These are phyloP conservation scores for Xanthia togata DNA, from an alignment of 2,888 invertebrate genomes.

Conservation along the genomic window DNA sequence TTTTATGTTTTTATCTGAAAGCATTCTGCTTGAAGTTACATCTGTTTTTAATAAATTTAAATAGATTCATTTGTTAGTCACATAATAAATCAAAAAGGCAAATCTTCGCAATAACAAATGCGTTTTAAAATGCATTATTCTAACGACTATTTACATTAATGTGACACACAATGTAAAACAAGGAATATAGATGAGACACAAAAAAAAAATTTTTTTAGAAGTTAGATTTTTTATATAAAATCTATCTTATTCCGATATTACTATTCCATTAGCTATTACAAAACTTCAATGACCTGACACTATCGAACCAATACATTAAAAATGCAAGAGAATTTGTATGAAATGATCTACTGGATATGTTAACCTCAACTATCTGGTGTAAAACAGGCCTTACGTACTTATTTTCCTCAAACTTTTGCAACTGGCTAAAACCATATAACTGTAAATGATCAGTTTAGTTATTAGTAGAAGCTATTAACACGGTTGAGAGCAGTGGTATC, in stretches of 20 bases:
- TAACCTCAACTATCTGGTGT: too few relatives aligned
- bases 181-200: not conserved
- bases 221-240: not conserved
- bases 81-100: constrained; percentile 20
- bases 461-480: not conserved
- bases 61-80: constrained; percentile 6
- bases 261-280: not conserved
- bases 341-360: not conserved
- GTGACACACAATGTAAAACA: constrained; percentile 2
- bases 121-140: constrained; percentile 41
- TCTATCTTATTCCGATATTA: not conserved
- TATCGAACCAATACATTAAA: not conserved
- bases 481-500: too few relatives aligned
- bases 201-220: constrained; percentile 1
- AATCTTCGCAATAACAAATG: constrained; percentile 36
- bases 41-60: constrained; percentile 10
- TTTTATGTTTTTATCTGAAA: not conserved
- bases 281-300: not conserved
- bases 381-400: too few relatives aligned
- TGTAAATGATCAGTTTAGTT: not conserved
- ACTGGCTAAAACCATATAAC: not conserved
- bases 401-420: not conserved
- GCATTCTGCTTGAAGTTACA: not conserved
- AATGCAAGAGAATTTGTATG: not conserved
- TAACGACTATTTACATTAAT: constrained; percentile 35